These are phyloP conservation scores for Zaprionus davidi DNA, from an alignment of 1,140 invertebrate genomes.

Conservation along the genomic window DNA sequence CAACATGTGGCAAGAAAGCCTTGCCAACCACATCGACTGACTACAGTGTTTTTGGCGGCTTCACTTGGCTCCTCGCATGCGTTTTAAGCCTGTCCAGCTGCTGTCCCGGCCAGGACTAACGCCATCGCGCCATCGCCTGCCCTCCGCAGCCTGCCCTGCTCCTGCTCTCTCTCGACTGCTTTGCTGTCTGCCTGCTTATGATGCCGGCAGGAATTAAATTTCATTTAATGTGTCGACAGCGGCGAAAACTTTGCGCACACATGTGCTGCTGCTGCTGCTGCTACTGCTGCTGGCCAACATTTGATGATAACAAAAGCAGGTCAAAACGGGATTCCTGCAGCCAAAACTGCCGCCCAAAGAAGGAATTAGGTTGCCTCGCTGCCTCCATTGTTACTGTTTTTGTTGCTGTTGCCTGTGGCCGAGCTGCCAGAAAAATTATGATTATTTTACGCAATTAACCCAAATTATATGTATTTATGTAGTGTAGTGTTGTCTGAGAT, in stretches of 20 bases:
- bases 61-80: conserved; percentile 41
- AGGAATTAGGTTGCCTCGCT: conserved; percentile 23
- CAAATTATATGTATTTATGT: conserved; percentile 72
- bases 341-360: conserved; percentile 10
- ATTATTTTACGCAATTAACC: conserved; percentile 77
- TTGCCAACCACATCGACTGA: conserved; percentile 54
- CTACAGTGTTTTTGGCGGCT: conserved; percentile 70
- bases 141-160: background rate
- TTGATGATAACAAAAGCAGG: conserved; percentile 80
- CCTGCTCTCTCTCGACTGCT: background rate
- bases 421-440: conserved; percentile 59
- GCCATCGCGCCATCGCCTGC: conserved; percentile 2
- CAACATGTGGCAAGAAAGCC: conserved; percentile 67
- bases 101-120: conserved; percentile 39
- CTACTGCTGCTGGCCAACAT: conserved; percentile 52
- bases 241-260: conserved; percentile 61
- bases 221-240: conserved; percentile 76
- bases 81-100: conserved; percentile 70
- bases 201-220: conserved; percentile 75
- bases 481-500: conserved; percentile 49
- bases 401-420: conserved; percentile 18
- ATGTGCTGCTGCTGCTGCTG: conserved; percentile 51
- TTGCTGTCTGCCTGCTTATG: conserved; percentile 67
- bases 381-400: conserved; percentile 10
- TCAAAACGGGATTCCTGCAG: conserved; percentile 49